These are phyloP conservation scores for Paguma larvata DNA, from an alignment of 2,797 vertebrate species.

Conservation along the genomic window DNA sequence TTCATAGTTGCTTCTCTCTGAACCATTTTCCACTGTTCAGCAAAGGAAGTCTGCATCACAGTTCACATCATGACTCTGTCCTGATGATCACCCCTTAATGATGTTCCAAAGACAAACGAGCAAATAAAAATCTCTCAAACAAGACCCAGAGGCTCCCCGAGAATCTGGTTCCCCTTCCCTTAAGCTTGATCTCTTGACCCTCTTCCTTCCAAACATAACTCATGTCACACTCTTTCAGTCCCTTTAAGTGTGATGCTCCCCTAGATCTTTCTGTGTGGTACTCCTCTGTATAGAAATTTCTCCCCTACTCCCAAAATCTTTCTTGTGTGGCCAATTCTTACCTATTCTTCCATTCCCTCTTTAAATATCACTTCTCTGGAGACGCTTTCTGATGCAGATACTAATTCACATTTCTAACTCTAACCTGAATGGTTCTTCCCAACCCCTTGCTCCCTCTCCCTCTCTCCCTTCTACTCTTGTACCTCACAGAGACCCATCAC, in stretches of 20 bases:
- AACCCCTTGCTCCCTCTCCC: too few species aligned
- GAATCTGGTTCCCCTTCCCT: neutral
- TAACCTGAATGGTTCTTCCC: neutral
- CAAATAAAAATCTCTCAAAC: neutral
- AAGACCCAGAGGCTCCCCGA: neutral
- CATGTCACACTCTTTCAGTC: neutral
- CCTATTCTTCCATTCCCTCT: neutral
- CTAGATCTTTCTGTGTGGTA: neutral
- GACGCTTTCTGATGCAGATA: neutral
- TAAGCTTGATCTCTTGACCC: neutral
- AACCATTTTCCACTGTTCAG: neutral
- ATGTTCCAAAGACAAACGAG: neutral
- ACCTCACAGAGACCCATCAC: neutral
- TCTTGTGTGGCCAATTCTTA: neutral
- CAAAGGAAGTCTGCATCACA: neutral
- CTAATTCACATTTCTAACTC: neutral
- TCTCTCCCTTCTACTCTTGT: neutral
- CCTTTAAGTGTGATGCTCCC: neutral
- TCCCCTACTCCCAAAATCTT: neutral
- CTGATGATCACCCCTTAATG: neutral
- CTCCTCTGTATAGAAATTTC: neutral
- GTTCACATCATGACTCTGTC: neutral
- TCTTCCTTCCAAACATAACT: neutral
- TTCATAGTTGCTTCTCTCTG: neutral
- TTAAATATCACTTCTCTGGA: slow-evolving; percentile 6